These are phyloP conservation scores for Toxotes jaculatrix DNA, from an alignment of 2,113 vertebrate species.

Conservation along the genomic window DNA sequence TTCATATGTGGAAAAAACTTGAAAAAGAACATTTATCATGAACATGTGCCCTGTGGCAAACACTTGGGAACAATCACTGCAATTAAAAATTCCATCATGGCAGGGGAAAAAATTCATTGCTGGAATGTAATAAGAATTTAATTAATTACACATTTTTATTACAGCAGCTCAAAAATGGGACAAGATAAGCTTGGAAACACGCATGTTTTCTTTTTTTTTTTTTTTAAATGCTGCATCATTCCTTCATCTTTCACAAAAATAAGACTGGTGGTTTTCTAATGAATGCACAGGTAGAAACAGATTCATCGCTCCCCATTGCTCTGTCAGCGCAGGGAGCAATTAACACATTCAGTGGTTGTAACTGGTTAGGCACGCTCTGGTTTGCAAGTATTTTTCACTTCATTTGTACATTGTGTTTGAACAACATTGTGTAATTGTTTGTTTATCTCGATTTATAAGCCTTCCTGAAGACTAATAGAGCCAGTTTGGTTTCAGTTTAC, in stretches of 20 bases:
- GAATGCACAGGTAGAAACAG: constrained; percentile 4
- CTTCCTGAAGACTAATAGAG: constrained; percentile 32
- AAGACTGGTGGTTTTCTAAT: not conserved
- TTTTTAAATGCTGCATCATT: constrained; percentile 1
- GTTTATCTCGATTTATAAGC: constrained; percentile 27
- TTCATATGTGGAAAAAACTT: constrained; percentile 29
- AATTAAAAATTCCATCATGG: constrained; percentile 68
- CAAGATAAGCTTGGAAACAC: constrained; percentile 43
- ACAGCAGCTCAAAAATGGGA: constrained; percentile 17
- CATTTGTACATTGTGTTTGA: constrained; percentile 30
- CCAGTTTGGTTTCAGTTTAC: constrained; percentile 21
- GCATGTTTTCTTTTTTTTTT: not conserved
- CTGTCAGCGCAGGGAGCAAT: not conserved
- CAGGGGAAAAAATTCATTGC: constrained; percentile 29
- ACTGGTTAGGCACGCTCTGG: not conserved
- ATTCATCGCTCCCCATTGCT: not conserved
- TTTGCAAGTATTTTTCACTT: not conserved
- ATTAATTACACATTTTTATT: constrained; percentile 60
- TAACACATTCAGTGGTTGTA: constrained; percentile 10
- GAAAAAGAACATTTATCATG: constrained; percentile 46
- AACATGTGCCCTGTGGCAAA: constrained; percentile 28
- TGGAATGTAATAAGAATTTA: constrained; percentile 47
- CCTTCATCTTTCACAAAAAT: constrained; percentile 14
- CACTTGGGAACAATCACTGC: constrained; percentile 54
- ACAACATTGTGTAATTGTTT: constrained; percentile 31